Conservation (phyloP, 2,797 vertebrate species). For the Enteromius paludinosus region DNA sequence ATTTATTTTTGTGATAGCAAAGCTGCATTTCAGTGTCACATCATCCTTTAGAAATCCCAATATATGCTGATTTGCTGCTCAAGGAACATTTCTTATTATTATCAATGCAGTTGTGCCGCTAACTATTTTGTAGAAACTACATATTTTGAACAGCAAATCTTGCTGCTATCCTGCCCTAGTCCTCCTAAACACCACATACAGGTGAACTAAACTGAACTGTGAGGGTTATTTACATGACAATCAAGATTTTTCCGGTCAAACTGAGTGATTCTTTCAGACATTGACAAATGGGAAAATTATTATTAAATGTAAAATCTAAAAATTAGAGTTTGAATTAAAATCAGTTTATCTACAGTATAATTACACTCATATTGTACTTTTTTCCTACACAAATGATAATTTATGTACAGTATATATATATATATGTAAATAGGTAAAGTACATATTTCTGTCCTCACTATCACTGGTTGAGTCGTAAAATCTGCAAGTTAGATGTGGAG, state of each 20-base stretch:
- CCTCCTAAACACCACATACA: background rate
- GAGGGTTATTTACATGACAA: background rate
- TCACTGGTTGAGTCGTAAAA: background rate
- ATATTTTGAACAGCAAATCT: too few relatives aligned
- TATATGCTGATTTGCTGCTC: background rate
- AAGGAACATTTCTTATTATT: background rate
- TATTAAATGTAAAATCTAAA: background rate
- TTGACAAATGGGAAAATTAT: background rate
- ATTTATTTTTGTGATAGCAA: background rate
- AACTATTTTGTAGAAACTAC: too few relatives aligned
- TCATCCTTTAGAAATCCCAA: background rate
- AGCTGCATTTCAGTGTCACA: background rate
- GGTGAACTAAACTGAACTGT: background rate
- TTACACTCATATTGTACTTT: background rate
- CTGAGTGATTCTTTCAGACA: background rate
- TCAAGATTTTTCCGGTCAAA: background rate
- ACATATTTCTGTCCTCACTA: background rate
- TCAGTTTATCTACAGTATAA: background rate
- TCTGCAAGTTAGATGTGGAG: background rate
- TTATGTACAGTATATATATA: too few relatives aligned
- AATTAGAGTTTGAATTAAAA: too few relatives aligned
- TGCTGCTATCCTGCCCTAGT: too few relatives aligned
- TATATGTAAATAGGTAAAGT: background rate
- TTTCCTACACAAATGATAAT: too few relatives aligned
- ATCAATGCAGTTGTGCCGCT: background rate